Percentiles rank a stretch among this genome's conserved stretches.
Conservation (phyloP, 2,797 vertebrate species). For the Betta splendens region DNA sequence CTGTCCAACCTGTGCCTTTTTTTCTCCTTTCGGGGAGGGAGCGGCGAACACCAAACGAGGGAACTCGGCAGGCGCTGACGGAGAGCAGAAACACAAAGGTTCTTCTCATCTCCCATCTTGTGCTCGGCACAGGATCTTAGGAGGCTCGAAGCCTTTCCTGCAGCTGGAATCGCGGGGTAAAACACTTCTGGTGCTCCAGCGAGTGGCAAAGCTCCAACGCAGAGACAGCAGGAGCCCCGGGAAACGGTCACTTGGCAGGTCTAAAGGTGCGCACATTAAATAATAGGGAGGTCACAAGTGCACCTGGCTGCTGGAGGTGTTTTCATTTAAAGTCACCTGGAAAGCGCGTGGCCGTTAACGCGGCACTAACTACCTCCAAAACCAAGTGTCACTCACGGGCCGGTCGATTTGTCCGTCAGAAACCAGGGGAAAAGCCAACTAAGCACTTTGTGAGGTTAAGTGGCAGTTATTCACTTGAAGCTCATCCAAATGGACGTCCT, state of each 20-base stretch:
- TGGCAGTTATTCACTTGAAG: conserved; percentile 75
- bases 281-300: conserved; percentile 12
- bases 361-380: conserved; percentile 22
- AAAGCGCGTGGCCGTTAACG: background rate
- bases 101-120: background rate
- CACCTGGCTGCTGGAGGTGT: background rate
- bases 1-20: conserved; percentile 53
- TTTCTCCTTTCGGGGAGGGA: conserved; percentile 36
- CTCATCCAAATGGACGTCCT: conserved; percentile 74
- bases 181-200: conserved; percentile 1
- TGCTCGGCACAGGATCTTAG: conserved; percentile 7
- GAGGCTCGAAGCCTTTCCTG: conserved; percentile 16
- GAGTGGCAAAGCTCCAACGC: conserved; percentile 12
- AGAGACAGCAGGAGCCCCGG: background rate
- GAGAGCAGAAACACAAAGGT: conserved; percentile 20
- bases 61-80: conserved; percentile 9
- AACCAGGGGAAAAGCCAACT: conserved; percentile 55
- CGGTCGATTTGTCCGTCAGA: conserved; percentile 56
- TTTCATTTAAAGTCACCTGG: conserved; percentile 7
- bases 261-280: conserved; percentile 5
- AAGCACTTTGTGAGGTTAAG: conserved; percentile 76
- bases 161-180: conserved; percentile 12
- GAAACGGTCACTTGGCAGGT: background rate
- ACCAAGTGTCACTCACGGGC: conserved; percentile 43
- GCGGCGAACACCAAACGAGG: conserved; percentile 13